phyloP scores from a whole-genome alignment of 2,113 vertebrate genomes.

The Rhabdomys dilectus region DNA sequence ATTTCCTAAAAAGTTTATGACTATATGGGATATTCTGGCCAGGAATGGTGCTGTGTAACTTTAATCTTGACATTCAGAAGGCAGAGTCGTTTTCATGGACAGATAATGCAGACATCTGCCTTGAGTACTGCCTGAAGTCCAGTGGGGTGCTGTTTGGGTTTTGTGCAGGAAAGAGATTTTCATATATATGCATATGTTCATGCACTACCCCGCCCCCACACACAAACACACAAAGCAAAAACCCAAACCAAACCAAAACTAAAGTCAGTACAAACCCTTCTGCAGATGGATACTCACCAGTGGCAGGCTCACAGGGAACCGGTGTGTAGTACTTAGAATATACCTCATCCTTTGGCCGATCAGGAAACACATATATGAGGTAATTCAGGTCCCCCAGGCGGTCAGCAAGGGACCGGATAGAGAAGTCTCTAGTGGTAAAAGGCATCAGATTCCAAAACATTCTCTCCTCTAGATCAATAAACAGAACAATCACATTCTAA shows the following conservation, averaged over 20 bases:
- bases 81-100: neutral
- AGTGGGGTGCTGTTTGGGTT: neutral
- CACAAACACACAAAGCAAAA: neutral
- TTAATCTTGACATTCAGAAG: too few relatives aligned
- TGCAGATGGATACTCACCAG: slow-evolving; percentile 81
- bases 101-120: neutral
- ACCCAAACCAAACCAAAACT: neutral
- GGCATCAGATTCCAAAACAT: slow-evolving; percentile 99
- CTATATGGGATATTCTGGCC: neutral
- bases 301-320: slow-evolving; percentile 92
- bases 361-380: slow-evolving; percentile 97
- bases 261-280: neutral
- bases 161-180: neutral
- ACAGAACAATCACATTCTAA: slow-evolving; percentile 43
- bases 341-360: slow-evolving; percentile 97
- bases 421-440: slow-evolving; percentile 99
- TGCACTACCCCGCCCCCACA: neutral
- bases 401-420: slow-evolving; percentile 98
- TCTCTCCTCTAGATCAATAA: slow-evolving; percentile 92
- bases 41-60: neutral
- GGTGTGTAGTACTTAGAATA: slow-evolving; percentile 99
- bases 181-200: neutral
- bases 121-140: neutral
- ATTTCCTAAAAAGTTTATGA: neutral
- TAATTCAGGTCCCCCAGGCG: slow-evolving; percentile 98